Evolutionary conservation across 1,140 invertebrate species (phyloP).

Genomic region (Apis cerana): DNA sequence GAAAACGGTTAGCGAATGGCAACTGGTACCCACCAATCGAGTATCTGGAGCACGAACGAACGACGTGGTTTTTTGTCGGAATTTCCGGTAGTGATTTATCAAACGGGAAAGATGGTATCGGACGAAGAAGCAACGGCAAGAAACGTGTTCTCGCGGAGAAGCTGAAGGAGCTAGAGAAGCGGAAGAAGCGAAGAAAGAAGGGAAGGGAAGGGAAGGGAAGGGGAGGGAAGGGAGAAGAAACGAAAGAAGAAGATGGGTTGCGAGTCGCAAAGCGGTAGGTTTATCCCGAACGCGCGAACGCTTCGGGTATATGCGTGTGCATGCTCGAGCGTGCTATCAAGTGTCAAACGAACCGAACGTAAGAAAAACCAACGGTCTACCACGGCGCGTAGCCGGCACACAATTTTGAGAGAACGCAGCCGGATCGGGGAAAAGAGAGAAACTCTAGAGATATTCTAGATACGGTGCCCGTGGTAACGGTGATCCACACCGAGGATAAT

Average conservation of each 20-base stretch:
- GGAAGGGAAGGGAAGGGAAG: constrained; percentile 39
- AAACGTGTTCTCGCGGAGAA: constrained; percentile 66
- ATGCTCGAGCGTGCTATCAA: constrained; percentile 72
- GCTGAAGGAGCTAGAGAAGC: constrained; percentile 40
- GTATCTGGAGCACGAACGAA: constrained; percentile 74
- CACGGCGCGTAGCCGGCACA: constrained; percentile 29
- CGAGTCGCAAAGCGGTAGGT: constrained; percentile 1
- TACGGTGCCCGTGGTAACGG: constrained; percentile 40
- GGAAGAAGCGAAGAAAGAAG: constrained; percentile 41
- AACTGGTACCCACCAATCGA: constrained; percentile 70
- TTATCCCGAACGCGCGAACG: constrained; percentile 37
- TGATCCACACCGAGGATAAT: not conserved
- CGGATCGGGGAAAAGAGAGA: constrained; percentile 17
- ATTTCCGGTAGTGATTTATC: constrained; percentile 81
- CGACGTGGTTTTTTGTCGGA: constrained; percentile 74
- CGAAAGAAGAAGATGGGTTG: constrained; percentile 32
- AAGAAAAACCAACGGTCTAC: constrained; percentile 74
- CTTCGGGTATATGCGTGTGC: constrained; percentile 6
- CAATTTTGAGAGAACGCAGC: constrained; percentile 69
- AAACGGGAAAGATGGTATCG: constrained; percentile 79
- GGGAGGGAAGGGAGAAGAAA: constrained; percentile 34
- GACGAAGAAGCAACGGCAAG: constrained; percentile 65
- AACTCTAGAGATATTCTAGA: constrained; percentile 65
- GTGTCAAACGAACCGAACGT: constrained; percentile 78
- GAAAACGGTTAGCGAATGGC: constrained; percentile 9